phyloP scores from a whole-genome alignment of 2,113 vertebrate species.

The Pipra filicauda region DNA sequence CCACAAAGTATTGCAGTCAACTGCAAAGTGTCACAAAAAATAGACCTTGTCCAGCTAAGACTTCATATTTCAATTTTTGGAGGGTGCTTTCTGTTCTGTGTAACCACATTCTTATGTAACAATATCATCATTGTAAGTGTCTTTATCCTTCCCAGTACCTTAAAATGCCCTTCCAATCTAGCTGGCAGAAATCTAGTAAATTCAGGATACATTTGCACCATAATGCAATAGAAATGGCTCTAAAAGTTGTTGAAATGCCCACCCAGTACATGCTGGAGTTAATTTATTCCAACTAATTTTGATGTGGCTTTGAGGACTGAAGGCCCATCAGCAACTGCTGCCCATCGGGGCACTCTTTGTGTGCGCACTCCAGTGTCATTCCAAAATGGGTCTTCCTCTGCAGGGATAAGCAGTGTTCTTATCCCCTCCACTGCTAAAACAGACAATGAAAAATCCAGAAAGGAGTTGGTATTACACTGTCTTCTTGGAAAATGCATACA shows the following conservation, averaged over 20 bases:
- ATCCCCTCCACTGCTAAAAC: background rate
- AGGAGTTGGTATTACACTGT: background rate
- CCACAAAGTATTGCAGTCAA: background rate
- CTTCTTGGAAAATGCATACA: background rate
- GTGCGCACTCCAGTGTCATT: background rate
- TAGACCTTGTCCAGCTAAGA: background rate
- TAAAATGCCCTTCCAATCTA: background rate
- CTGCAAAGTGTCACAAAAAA: background rate
- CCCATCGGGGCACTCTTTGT: background rate
- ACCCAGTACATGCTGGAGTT: background rate
- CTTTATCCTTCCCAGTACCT: background rate
- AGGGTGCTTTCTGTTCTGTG: background rate
- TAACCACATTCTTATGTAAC: background rate
- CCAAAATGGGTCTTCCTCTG: background rate
- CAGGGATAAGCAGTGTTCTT: background rate
- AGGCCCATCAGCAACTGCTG: background rate
- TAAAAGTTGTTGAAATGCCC: background rate
- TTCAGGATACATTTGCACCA: background rate
- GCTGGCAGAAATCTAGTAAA: background rate
- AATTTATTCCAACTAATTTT: background rate
- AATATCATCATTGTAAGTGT: background rate
- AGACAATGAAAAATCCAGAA: background rate
- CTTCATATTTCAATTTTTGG: accelerated
- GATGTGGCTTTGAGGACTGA: background rate
- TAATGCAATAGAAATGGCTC: background rate